A percentile compares a stretch with the other conserved stretches of the same genome.
Conservation (phyloP, 2,113 vertebrate genomes). For the Hydropotes inermis region DNA sequence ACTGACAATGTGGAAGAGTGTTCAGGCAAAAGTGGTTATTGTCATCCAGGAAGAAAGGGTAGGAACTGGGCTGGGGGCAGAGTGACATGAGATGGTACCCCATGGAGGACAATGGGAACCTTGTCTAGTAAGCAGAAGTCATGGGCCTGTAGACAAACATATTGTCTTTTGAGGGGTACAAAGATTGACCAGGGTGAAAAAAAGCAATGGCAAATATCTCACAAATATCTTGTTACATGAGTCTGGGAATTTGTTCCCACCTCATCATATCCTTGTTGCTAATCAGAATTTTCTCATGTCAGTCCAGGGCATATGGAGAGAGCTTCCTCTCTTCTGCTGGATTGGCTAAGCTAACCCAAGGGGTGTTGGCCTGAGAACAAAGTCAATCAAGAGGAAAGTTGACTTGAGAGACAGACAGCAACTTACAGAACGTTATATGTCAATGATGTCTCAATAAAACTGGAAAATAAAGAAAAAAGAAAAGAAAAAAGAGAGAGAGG, state of each 20-base stretch:
- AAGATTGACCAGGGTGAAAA: not conserved
- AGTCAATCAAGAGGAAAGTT: not conserved
- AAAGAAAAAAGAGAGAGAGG: not conserved
- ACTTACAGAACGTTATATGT: not conserved
- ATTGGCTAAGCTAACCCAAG: not conserved
- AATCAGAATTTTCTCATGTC: not conserved
- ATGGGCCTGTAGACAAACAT: not conserved
- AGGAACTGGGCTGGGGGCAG: not conserved
- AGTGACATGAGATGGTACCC: not conserved
- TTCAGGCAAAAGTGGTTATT: not conserved
- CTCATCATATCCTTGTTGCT: not conserved
- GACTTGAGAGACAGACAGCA: not conserved
- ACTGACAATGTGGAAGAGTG: not conserved
- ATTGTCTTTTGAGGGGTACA: not conserved
- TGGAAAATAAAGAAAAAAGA: not conserved
- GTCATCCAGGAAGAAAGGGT: not conserved
- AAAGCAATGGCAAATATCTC: not conserved
- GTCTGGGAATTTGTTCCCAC: not conserved
- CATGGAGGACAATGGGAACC: not conserved
- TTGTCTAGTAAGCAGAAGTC: too few species aligned
- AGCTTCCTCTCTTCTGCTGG: not conserved
- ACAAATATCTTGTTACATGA: not conserved
- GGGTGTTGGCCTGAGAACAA: not conserved
- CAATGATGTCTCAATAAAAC: not conserved
- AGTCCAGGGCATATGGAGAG: not conserved